Evolutionary conservation across 2,888 invertebrate species (phyloP).

Genomic region (Glaucopsyche alexis): DNA sequence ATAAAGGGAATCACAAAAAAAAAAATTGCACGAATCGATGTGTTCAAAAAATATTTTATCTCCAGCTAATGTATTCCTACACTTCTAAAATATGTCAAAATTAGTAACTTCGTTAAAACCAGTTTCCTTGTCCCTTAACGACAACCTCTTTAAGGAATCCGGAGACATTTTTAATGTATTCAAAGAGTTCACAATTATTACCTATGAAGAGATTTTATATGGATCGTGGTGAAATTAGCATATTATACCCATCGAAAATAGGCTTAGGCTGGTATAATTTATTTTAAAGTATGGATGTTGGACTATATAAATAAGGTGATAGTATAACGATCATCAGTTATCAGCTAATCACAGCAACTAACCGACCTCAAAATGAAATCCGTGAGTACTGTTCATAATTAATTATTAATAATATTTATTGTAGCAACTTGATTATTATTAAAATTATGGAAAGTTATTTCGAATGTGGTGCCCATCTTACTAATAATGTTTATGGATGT

Average conservation of each 20-base stretch:
- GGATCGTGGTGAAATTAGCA: background rate
- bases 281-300: background rate
- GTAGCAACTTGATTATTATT: background rate
- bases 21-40: no score
- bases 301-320: background rate
- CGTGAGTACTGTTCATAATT: background rate
- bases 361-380: slow-evolving; percentile 13
- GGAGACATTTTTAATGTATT: slow-evolving; percentile 17
- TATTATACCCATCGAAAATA: slow-evolving; percentile 2
- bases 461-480: background rate
- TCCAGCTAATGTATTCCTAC: background rate
- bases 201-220: background rate
- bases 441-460: background rate
- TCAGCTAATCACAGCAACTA: background rate
- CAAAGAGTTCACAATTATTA: background rate
- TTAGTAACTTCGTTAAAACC: background rate
- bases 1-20: no score
- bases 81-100: background rate
- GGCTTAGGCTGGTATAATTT: background rate
- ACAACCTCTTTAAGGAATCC: background rate
- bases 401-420: background rate
- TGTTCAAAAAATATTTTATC: background rate
- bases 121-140: background rate
- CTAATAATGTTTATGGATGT: no score
- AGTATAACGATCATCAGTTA: background rate